phyloP scores from a whole-genome alignment of 2,888 invertebrate genomes.

The Trichogramma dendrolimi region DNA sequence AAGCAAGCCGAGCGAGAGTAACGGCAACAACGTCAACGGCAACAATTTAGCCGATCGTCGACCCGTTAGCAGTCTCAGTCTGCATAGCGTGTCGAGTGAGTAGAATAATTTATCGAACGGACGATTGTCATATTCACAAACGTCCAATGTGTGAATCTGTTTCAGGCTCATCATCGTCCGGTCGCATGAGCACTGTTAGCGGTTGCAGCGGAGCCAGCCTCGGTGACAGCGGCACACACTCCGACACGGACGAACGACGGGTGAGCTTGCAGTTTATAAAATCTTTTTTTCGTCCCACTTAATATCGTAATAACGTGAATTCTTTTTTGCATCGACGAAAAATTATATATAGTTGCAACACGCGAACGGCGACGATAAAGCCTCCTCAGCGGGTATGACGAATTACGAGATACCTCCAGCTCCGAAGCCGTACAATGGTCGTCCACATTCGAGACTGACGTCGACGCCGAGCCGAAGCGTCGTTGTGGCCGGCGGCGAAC shows the following conservation, averaged over 20 bases:
- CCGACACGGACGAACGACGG: slow-evolving; percentile 74
- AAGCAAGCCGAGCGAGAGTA: slow-evolving; percentile 33
- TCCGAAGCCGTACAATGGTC: slow-evolving; percentile 52
- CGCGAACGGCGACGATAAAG: slow-evolving; percentile 39
- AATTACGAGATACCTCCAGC: slow-evolving; percentile 56
- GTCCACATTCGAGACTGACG: slow-evolving; percentile 7
- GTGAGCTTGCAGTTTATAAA: slow-evolving; percentile 35
- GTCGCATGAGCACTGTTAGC: slow-evolving; percentile 74
- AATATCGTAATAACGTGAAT: not conserved
- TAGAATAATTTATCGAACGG: slow-evolving; percentile 27
- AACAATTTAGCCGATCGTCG: slow-evolving; percentile 52
- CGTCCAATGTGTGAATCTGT: slow-evolving; percentile 45
- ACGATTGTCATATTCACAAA: not conserved
- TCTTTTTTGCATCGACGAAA: slow-evolving; percentile 2
- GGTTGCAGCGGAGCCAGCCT: slow-evolving; percentile 71
- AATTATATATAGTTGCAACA: slow-evolving; percentile 35
- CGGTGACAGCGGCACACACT: slow-evolving; percentile 81
- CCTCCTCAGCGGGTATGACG: slow-evolving; percentile 41
- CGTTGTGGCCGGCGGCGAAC: slow-evolving; percentile 28
- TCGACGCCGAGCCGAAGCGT: slow-evolving; percentile 7
- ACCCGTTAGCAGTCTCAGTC: slow-evolving; percentile 66
- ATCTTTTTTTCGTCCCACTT: not conserved
- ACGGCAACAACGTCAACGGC: slow-evolving; percentile 35
- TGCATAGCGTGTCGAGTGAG: slow-evolving; percentile 65
- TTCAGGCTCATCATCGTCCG: slow-evolving; percentile 71